Base-by-base conservation (phyloP, 92 coral and sea anemone species). In the Porites rus region DNA sequence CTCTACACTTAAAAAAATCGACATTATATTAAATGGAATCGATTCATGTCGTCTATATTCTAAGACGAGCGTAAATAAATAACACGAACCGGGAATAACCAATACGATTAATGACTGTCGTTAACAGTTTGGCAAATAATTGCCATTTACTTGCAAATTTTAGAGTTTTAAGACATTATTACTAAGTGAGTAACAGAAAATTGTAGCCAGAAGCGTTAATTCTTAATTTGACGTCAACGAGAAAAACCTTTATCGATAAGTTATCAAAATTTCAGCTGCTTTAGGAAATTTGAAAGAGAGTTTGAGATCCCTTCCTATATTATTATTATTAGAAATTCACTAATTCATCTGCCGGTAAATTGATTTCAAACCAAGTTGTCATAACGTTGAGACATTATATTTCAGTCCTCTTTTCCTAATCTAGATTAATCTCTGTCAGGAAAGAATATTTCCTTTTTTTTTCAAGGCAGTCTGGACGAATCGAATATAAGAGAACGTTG, bases 51-150 rank as follows among this genome's bases (percentile, higher is more conserved):
- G 61, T 8, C 13, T 14, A 56, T 58, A 78, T 11, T 14, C 31
- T 78, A 43, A 78, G 58, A n/a, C 63, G n/a, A 61, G n/a, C n/a
- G 72, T 38, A 65, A 46, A 64, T 43, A 78, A 7, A 65, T 50
- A 65, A 50, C 11, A 50, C 12, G 19, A 18, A 65, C 28, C 83
- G 61, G 46, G 58, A 46, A 69, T 21, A 28, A 46, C 82, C 43
- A 31, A 38, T 78, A 52, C 51, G 31, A 4, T 10, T 25, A 22
- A 24, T 28, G 59, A 61, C 31, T 18, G 62, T 31, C 58, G 58
- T 70, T 58, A 13, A 25, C 20, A 46, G 24, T 9, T 31, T 14
- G 31, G 4, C 81, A 77, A 31, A 77, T 66, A 46, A 78, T 18
- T 11, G 19, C 73, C 62, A 65, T 78, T 60, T 64, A 50, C 50